Conservation (phyloP, 2,888 invertebrate genomes). For the Vannuccia rotundouncinata region DNA sequence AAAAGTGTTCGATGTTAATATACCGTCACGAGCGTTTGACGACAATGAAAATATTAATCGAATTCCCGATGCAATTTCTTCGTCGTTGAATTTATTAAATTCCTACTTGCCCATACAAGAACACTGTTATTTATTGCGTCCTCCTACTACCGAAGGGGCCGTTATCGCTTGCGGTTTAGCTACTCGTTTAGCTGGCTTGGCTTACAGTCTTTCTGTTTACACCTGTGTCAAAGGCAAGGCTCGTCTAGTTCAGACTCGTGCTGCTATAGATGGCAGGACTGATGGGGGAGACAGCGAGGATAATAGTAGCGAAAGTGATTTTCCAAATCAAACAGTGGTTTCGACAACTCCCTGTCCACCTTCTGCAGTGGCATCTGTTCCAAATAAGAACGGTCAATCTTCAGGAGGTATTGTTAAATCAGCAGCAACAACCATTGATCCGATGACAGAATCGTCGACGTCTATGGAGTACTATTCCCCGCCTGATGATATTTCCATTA, state of each 20-base stretch:
- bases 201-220: conserved; percentile 9
- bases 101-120: neutral
- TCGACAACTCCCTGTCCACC: neutral
- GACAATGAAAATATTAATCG: neutral
- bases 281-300: conserved; percentile 8
- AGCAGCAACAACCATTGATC: neutral
- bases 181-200: neutral
- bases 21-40: neutral
- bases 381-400: neutral
- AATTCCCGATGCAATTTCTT: neutral
- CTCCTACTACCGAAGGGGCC: neutral
- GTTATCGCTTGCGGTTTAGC: neutral
- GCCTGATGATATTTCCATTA: conserved; percentile 34
- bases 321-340: neutral
- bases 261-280: conserved; percentile 1
- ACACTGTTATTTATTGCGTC: neutral
- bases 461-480: conserved; percentile 38
- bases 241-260: conserved; percentile 28
- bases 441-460: conserved; percentile 26
- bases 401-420: conserved; percentile 19
- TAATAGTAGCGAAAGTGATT: neutral
- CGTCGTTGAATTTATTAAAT: neutral
- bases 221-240: conserved; percentile 31
- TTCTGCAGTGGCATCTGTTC: neutral
- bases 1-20: neutral